Percentiles rank a stretch among this genome's conserved stretches.
Conservation (phyloP, 1,140 invertebrate species). For the Sarcophaga peregrina region DNA sequence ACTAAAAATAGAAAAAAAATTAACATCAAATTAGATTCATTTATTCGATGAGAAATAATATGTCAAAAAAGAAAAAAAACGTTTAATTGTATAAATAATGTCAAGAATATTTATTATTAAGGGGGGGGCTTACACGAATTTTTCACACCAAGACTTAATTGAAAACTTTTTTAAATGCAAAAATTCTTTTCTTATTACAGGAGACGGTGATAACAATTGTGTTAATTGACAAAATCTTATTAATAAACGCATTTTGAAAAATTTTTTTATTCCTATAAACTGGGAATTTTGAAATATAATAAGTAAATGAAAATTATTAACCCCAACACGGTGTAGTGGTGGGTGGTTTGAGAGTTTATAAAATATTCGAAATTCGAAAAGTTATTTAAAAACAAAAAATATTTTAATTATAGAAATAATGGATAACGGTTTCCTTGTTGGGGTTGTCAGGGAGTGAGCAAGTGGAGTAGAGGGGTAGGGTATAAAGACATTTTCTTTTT, state of each 20-base stretch:
- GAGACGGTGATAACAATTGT: background rate
- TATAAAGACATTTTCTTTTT: too few species aligned
- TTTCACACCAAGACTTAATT: background rate
- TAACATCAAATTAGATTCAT: background rate
- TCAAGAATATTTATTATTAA: background rate
- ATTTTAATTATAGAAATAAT: background rate
- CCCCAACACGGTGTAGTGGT: too few species aligned
- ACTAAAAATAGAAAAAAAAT: conserved; percentile 65
- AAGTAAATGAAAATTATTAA: too few species aligned
- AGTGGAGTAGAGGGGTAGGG: too few species aligned
- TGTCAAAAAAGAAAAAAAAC: background rate
- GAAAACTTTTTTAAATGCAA: background rate
- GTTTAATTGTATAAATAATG: background rate
- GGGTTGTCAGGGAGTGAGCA: too few species aligned
- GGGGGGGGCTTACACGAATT: background rate
- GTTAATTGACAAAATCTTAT: conserved; percentile 19
- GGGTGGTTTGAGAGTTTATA: too few species aligned
- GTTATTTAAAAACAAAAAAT: background rate
- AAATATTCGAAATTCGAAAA: too few species aligned
- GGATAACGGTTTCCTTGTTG: too few species aligned
- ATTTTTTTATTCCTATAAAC: too few species aligned
- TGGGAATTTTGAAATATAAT: too few species aligned
- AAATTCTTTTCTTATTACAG: background rate
- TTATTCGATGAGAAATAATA: background rate
- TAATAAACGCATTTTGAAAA: conserved; percentile 4